Base-by-base conservation (phyloP, 2,113 vertebrate species). In the Hippocampus abdominalis region DNA sequence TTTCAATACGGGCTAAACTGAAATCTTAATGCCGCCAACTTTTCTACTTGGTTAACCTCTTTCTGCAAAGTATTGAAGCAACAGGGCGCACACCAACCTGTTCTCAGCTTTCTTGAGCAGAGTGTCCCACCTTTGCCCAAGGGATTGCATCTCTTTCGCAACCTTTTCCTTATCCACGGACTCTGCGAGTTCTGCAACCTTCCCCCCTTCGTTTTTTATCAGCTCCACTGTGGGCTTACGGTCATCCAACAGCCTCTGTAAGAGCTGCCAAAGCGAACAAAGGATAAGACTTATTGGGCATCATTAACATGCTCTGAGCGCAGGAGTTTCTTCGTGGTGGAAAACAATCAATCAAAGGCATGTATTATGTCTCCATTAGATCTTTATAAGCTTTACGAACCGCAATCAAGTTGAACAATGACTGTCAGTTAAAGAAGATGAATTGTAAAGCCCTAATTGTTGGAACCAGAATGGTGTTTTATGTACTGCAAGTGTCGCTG, bases 201-300 rank as follows among this genome's bases (percentile, higher is more conserved):
- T 98, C 77, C 93, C 95, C 69, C 95, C 96, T 89, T 99, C 96
- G 1, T 90, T 93, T 84, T 94, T 97, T 89, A 98, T 99, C 27
- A 94, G 90, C 80, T 98, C 96, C 73, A 99, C 94, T 0, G 96
- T 98, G 1, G 96, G 93, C 68, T 90, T 97, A 71, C 95, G 94
- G 80, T 98, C 97, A 85, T 98, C 95, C 85, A 99, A 83, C 81
- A 98, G 78, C 83, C 93, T 95, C 90, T 98, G 96, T 46, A 99
- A 91, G 82, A 99, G 96, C 97, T 99, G 83, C 78, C 77, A 74
- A 29, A 64, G 62, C 59, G 75, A 69, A 84, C 81, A 83, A 83
- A 83, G 74, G 68, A 62, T 49, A 68, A 69, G 68, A 90, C 71
- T 82, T 75, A 87, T 68, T 71, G n/a, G 70, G 60, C 18, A 20